These are phyloP conservation scores for Seira musarum DNA, from an alignment of 2,888 invertebrate species.

Conservation along the genomic window DNA sequence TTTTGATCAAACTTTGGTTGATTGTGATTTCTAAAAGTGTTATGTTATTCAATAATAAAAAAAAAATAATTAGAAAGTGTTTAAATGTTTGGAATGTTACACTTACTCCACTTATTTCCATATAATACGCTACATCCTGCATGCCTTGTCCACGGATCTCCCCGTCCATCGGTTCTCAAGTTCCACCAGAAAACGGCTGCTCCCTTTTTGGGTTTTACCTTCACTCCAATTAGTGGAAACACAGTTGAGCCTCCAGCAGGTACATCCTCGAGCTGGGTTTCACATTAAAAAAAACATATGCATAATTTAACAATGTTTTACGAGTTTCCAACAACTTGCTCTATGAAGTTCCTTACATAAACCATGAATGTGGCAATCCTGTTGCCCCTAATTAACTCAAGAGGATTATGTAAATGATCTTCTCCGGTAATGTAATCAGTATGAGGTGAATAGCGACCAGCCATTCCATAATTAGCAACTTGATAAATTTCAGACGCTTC, in stretches of 20 bases:
- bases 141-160: constrained; percentile 70
- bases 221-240: constrained; percentile 69
- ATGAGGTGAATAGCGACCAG: constrained; percentile 70
- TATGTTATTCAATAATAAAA: constrained; percentile 16
- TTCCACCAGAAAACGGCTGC: constrained; percentile 70
- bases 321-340: too few species aligned
- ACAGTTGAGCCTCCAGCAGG: constrained; percentile 70
- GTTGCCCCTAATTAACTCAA: constrained; percentile 69
- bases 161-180: constrained; percentile 68
- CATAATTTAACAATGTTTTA: constrained; percentile 3
- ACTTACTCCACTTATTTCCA: constrained; percentile 71
- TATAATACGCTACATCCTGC: constrained; percentile 70
- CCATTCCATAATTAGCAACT: constrained; percentile 71
- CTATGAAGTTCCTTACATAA: constrained; percentile 63
- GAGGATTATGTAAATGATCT: constrained; percentile 63
- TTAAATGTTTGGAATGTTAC: neutral
- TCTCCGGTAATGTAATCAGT: constrained; percentile 69
- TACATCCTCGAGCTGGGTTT: constrained; percentile 69
- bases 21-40: constrained; percentile 38
- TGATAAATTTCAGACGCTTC: constrained; percentile 69
- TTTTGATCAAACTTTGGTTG: constrained; percentile 29
- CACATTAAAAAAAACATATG: neutral
- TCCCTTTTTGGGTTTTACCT: constrained; percentile 70
- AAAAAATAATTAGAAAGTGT: constrained; percentile 2
- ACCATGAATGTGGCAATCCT: constrained; percentile 70